phyloP scores from a whole-genome alignment of 2,113 vertebrate genomes.

The Tetraodon nigroviridis region DNA sequence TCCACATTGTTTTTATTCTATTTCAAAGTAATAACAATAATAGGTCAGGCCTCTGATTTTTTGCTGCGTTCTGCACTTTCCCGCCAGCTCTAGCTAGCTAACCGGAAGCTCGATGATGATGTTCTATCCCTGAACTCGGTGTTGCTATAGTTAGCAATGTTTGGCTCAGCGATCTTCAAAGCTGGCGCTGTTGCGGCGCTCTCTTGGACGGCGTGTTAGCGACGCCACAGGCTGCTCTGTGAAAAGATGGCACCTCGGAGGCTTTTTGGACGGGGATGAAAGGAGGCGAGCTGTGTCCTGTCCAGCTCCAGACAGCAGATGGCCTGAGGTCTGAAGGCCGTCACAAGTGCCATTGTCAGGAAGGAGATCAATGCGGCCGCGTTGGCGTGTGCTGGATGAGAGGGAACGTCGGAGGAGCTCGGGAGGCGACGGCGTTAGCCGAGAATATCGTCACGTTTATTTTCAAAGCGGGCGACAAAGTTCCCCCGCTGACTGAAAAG shows the following conservation, averaged over 20 bases:
- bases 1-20: not conserved
- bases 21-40: too few relatives aligned
- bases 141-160: not conserved
- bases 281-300: constrained; percentile 41
- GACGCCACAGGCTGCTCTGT: constrained; percentile 54
- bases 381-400: constrained; percentile 20
- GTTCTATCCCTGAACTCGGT: too few relatives aligned
- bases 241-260: constrained; percentile 47
- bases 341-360: constrained; percentile 37
- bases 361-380: constrained; percentile 30
- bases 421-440: constrained; percentile 10
- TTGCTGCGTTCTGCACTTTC: too few relatives aligned
- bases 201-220: constrained; percentile 28
- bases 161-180: constrained; percentile 7
- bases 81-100: too few relatives aligned
- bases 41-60: too few relatives aligned
- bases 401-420: constrained; percentile 11
- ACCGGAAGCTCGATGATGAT: too few relatives aligned
- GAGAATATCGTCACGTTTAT: constrained; percentile 30
- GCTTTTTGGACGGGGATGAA: constrained; percentile 57
- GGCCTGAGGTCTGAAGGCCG: constrained; percentile 41
- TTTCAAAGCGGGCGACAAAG: constrained; percentile 34
- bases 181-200: constrained; percentile 26
- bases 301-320: constrained; percentile 47
- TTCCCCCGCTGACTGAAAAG: constrained; percentile 34